Evolutionary conservation across 2,888 invertebrate species (phyloP).

Genomic region (Dione vanillae): DNA sequence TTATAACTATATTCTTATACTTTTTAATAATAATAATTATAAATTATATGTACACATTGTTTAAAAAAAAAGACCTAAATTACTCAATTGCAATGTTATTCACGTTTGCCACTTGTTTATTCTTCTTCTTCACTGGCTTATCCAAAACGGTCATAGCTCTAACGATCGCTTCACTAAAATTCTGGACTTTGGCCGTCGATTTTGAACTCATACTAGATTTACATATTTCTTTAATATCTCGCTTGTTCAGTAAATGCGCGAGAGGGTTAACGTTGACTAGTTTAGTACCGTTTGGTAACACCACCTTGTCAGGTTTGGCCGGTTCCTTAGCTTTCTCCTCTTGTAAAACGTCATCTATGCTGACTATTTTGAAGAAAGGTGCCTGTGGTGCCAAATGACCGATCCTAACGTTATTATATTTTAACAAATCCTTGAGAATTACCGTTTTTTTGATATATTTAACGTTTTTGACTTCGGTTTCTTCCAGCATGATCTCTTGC

Average conservation of each 20-base stretch:
- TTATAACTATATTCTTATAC: no score
- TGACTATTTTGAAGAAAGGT: constrained; percentile 72
- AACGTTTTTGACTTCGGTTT: constrained; percentile 51
- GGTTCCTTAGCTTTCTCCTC: constrained; percentile 25
- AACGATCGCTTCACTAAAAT: constrained; percentile 61
- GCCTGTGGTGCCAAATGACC: constrained; percentile 67
- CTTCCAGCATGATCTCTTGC: constrained; percentile 67
- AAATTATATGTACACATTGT: no score
- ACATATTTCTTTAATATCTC: constrained; percentile 51
- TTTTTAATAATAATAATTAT: no score
- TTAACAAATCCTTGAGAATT: constrained; percentile 58
- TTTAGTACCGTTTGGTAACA: constrained; percentile 65
- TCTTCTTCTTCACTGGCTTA: constrained; percentile 13
- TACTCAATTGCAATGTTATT: neutral
- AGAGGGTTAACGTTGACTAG: constrained; percentile 69
- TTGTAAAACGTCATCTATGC: constrained; percentile 58
- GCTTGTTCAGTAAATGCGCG: constrained; percentile 66
- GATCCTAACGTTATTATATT: constrained; percentile 59
- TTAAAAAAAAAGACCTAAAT: neutral
- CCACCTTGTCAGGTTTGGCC: constrained; percentile 33
- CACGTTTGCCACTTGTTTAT: neutral
- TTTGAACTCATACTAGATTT: constrained; percentile 39
- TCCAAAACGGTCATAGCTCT: constrained; percentile 46
- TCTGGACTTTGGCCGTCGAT: constrained; percentile 53
- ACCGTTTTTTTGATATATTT: constrained; percentile 55